Evolutionary conservation across 92 coral and sea anemone species (phyloP).

Genomic region (Porites rus): DNA sequence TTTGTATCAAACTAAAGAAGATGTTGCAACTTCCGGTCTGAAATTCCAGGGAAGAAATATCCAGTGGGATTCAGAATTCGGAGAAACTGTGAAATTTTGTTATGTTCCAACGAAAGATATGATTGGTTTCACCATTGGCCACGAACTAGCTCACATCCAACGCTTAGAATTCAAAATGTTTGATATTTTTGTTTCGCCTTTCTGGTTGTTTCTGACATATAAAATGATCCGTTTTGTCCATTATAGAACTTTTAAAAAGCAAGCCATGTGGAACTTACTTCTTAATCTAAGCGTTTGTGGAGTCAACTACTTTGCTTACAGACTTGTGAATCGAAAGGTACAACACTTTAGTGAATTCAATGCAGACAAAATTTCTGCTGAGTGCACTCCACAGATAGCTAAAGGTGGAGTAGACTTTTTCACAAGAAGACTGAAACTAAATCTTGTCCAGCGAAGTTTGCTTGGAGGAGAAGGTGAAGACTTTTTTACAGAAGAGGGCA

Average conservation of each 20-base stretch:
- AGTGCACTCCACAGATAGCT: conserved; percentile 58
- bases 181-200: conserved; percentile 50
- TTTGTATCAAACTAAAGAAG: conserved; percentile 57
- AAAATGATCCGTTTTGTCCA: conserved; percentile 53
- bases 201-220: conserved; percentile 81
- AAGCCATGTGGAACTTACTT: conserved; percentile 45
- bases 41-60: conserved; percentile 70
- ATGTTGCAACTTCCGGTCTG: conserved; percentile 78
- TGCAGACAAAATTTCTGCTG: conserved; percentile 82
- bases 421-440: conserved; percentile 71
- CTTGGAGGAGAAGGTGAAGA: conserved; percentile 70
- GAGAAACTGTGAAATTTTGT: conserved; percentile 57
- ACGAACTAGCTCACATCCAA: conserved; percentile 83
- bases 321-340: conserved; percentile 45
- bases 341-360: conserved; percentile 68
- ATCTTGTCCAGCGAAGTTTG: conserved; percentile 60
- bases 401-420: conserved; percentile 75
- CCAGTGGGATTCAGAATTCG: conserved; percentile 84
- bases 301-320: conserved; percentile 65
- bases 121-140: conserved; percentile 86
- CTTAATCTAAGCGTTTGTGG: conserved; percentile 74
- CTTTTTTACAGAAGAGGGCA: conserved; percentile 77
- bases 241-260: conserved; percentile 31
- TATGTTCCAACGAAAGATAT: conserved; percentile 72
- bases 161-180: conserved; percentile 49